Percentiles rank a stretch among this genome's conserved stretches.
Evolutionary conservation across 1,140 invertebrate species (phyloP).

Genomic region (Panagrolaimus sp.): DNA sequence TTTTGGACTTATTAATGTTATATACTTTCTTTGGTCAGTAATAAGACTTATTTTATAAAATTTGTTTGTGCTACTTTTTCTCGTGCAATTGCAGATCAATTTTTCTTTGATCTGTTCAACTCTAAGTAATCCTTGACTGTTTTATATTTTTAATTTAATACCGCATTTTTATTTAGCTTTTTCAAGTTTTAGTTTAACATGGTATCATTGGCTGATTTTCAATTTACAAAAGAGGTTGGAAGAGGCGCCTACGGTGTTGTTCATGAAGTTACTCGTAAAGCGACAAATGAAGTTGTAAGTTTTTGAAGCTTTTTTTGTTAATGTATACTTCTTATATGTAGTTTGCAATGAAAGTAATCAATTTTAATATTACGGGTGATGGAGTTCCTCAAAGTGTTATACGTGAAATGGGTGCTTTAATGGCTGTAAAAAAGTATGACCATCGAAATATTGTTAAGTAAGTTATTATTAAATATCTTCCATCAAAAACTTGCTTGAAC

Average conservation of each 20-base stretch:
- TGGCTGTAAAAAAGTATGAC: conserved; percentile 13
- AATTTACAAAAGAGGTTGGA: conserved; percentile 16
- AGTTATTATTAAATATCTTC: conserved; percentile 9
- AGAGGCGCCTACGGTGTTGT: conserved; percentile 37
- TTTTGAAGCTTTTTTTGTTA: neutral
- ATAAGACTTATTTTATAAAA: too few relatives aligned
- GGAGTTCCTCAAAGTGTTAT: conserved; percentile 38
- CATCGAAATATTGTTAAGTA: conserved; percentile 32
- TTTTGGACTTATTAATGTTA: too few relatives aligned
- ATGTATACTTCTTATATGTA: conserved; percentile 18
- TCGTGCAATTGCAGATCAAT: too few relatives aligned
- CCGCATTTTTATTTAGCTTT: too few relatives aligned
- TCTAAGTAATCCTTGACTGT: too few relatives aligned
- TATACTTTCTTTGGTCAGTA: too few relatives aligned
- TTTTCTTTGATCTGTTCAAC: too few relatives aligned
- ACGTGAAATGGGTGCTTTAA: conserved; percentile 32
- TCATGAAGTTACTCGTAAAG: conserved; percentile 18
- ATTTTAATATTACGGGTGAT: conserved; percentile 18
- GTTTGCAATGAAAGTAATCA: conserved; percentile 35
- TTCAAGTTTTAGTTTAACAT: too few relatives aligned
- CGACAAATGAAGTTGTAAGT: conserved; percentile 20
- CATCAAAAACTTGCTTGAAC: neutral
- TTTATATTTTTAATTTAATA: too few relatives aligned
- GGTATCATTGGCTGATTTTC: neutral
- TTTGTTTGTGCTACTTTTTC: too few relatives aligned